These are phyloP conservation scores for Anguilla obscura DNA, from an alignment of 2,797 vertebrate species.

Conservation along the genomic window DNA sequence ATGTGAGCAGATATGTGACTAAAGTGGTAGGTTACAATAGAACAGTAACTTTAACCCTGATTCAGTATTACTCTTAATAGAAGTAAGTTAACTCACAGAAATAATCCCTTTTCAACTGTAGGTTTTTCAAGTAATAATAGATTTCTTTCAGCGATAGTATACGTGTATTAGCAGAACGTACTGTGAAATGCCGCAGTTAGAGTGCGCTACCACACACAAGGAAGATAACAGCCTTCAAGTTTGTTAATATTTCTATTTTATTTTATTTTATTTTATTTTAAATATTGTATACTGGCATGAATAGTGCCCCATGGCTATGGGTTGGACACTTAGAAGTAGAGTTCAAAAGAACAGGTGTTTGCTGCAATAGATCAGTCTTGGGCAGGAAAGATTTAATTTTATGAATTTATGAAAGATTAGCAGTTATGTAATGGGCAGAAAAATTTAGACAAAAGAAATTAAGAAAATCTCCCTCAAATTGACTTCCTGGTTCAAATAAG, in stretches of 20 bases:
- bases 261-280: not conserved
- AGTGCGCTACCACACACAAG: not conserved
- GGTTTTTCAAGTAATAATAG: too few relatives aligned
- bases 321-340: not conserved
- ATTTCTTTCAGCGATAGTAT: too few relatives aligned
- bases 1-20: too few relatives aligned
- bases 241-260: not conserved
- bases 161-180: too few relatives aligned
- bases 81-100: too few relatives aligned
- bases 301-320: not conserved
- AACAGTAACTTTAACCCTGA: too few relatives aligned
- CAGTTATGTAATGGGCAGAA: not conserved
- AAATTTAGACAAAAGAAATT: not conserved
- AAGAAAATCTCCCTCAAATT: not conserved
- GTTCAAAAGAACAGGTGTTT: not conserved
- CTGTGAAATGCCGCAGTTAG: not conserved
- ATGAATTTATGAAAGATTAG: not conserved
- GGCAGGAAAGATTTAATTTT: not conserved
- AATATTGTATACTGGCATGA: not conserved
- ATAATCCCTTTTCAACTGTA: too few relatives aligned
- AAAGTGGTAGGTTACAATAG: too few relatives aligned
- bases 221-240: not conserved
- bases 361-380: not conserved
- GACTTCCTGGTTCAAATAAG: not conserved
- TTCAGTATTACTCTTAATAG: too few relatives aligned